These are phyloP conservation scores for Dysmachus trigonus DNA, from an alignment of 2,888 invertebrate genomes.

Conservation along the genomic window DNA sequence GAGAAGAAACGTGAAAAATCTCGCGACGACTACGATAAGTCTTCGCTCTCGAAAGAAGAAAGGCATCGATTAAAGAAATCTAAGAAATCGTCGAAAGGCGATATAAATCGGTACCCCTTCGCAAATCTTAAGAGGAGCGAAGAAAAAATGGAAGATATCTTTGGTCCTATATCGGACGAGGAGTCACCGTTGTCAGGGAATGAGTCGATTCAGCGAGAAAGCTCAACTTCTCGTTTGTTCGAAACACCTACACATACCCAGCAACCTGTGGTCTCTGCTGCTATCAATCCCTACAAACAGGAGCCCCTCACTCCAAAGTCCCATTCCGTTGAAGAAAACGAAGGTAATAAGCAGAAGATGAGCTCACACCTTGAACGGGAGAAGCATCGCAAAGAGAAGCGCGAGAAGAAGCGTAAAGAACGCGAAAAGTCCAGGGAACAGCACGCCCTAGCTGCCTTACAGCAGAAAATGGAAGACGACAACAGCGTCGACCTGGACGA, in stretches of 20 bases:
- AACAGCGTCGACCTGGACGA: constrained; percentile 84
- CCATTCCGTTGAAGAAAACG: constrained; percentile 57
- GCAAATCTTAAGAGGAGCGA: constrained; percentile 71
- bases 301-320: constrained; percentile 59
- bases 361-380: constrained; percentile 58
- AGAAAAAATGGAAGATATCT: constrained; percentile 88
- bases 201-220: constrained; percentile 47
- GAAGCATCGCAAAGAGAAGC: constrained; percentile 66
- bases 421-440: constrained; percentile 67
- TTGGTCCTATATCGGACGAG: constrained; percentile 86
- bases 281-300: constrained; percentile 62
- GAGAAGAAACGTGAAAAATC: constrained; percentile 63
- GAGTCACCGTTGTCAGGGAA: constrained; percentile 59
- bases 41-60: constrained; percentile 62
- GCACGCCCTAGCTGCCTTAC: constrained; percentile 54
- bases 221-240: constrained; percentile 22
- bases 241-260: constrained; percentile 31
- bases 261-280: constrained; percentile 60
- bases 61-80: constrained; percentile 66
- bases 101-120: constrained; percentile 1
- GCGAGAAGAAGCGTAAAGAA: constrained; percentile 73
- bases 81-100: constrained; percentile 68
- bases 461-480: constrained; percentile 67
- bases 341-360: constrained; percentile 57
- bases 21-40: constrained; percentile 53